Evolutionary conservation across 1,140 invertebrate genomes (phyloP), one percentile per base, ranked within the genome.

Genomic region (Macrosteles quadrilineatus): DNA sequence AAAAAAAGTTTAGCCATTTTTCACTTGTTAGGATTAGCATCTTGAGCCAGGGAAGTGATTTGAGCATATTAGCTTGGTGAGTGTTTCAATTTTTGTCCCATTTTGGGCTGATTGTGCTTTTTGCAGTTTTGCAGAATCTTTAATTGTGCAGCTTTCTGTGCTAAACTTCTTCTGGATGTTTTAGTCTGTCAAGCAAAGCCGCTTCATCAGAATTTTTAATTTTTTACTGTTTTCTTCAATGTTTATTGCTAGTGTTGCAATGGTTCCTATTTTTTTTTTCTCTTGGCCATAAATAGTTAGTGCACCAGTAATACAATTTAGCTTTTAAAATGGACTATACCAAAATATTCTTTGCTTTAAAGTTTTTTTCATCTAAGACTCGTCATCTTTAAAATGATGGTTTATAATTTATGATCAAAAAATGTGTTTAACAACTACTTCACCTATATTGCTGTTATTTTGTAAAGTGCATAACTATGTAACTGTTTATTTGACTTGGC

Each of bases 41-140:
- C 23, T 59, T 59, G 23, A 59, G 27, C 55, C 55, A 59, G 27
- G 55, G 55, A 59, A 14, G 14, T 30, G 27, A 59, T 14, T 59
- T 59, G 55, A 23, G 55, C 12, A 50, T 59, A 27, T 59, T 59
- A 29, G 55, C 12, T 25, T 59, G 55, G 55, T 59, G 55, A 59
- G 55, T 59, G 17, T n/a, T 50, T 6, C 4, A 53, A 4, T 6
- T 53, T 53, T 53, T 53, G 9, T 11, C 47, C 19, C 21, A 17
- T 19, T 11, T 19, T 53, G 4, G 11, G 11, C 47, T 6, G 11
- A 6, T 6, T 6, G 6, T 14, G 47, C 47, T 53, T 53, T 53
- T 6, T 14, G 6, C 19, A 14, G 47, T 17, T 14, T 11, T 53
- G 47, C 11, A 6, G 4, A 19, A 43, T 43, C 21, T 19, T 14